phyloP scores from a whole-genome alignment of 2,888 invertebrate genomes.

The Protophormia terraenovae region DNA sequence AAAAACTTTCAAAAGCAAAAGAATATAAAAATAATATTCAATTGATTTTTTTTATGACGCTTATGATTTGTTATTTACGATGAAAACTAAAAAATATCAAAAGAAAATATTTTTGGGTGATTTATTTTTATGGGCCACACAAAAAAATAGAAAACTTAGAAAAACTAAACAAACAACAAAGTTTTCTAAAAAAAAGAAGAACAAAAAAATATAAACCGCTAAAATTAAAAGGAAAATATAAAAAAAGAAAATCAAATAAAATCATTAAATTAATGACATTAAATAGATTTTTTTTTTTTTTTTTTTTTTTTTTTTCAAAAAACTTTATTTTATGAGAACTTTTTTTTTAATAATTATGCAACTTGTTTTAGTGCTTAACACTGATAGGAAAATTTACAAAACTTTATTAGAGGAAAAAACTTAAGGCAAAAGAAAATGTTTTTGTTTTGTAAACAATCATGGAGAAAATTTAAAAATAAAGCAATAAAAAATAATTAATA shows the following conservation, averaged over 20 bases:
- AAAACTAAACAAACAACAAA: conserved; percentile 15
- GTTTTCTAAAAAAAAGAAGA: no score
- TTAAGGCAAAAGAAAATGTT: background rate
- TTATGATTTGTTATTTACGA: background rate
- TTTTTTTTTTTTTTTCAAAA: no score
- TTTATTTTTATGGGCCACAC: conserved; percentile 18
- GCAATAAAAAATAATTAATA: background rate
- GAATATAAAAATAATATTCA: background rate
- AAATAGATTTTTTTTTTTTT: conserved; percentile 42
- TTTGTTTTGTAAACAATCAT: background rate
- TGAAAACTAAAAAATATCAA: conserved; percentile 1
- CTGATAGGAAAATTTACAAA: no score
- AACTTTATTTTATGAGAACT: background rate
- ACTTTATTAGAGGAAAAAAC: no score
- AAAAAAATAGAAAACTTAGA: background rate
- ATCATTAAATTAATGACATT: conserved; percentile 47
- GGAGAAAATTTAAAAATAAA: background rate
- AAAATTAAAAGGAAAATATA: background rate
- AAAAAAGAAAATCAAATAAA: conserved; percentile 24
- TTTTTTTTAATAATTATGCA: background rate
- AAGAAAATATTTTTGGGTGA: background rate
- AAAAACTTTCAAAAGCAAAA: background rate
- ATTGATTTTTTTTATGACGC: background rate
- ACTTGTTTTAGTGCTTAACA: no score
- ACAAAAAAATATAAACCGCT: background rate